phyloP scores from a whole-genome alignment of 2,888 invertebrate genomes.

The Isotomurus palustris region DNA sequence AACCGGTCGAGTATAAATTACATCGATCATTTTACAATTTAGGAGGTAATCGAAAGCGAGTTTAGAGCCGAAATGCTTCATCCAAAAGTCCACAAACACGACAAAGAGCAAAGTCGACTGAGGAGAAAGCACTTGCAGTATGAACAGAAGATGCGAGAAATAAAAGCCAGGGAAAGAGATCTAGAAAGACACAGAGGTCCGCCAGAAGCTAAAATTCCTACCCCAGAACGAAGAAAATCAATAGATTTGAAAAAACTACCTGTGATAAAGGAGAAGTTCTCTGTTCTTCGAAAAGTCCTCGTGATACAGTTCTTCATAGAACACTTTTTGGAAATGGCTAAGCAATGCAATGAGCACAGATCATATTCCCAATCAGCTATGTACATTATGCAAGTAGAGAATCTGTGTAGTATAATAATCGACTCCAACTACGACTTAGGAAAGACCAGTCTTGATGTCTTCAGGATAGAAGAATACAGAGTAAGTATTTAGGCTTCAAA shows the following conservation, averaged over 20 bases:
- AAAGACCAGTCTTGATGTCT: conserved; percentile 1
- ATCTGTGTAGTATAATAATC: conserved; percentile 59
- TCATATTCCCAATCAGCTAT: conserved; percentile 60
- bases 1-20: conserved; percentile 1
- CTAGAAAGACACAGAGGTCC: conserved; percentile 20
- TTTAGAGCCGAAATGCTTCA: conserved; percentile 15
- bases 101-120: conserved; percentile 47
- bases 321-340: conserved; percentile 67
- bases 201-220: conserved; percentile 24
- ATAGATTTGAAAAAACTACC: conserved; percentile 34
- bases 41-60: conserved; percentile 22
- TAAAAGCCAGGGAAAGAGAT: conserved; percentile 49
- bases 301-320: conserved; percentile 63
- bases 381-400: conserved; percentile 66
- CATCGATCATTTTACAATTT: not conserved
- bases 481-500: conserved; percentile 10
- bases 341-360: conserved; percentile 60
- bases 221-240: conserved; percentile 31
- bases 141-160: conserved; percentile 53
- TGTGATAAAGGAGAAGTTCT: conserved; percentile 20
- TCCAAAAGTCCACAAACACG: conserved; percentile 15
- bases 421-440: conserved; percentile 21
- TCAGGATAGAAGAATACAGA: conserved; percentile 14
- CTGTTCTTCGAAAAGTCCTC: conserved; percentile 19
- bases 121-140: conserved; percentile 51